Evolutionary conservation across 2,113 vertebrate species (phyloP), one percentile per base, ranked within the genome.

Genomic region (Chloropsis hardwickii): DNA sequence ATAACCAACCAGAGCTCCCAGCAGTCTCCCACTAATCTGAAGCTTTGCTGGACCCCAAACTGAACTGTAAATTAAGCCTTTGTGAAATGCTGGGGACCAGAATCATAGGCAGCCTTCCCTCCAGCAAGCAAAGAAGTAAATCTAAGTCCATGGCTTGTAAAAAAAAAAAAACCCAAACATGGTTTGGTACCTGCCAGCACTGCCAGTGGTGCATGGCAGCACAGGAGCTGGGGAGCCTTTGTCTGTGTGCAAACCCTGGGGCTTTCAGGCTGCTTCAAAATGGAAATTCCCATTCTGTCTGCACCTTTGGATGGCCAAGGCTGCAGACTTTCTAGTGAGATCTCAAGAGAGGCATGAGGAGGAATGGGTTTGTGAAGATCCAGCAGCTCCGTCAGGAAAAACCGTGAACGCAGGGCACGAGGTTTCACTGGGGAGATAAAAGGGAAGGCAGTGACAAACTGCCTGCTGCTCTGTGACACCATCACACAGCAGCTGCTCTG

Each of bases 371-470:
- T 70, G 33, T 51, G 57, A 85, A 40, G 57, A 74, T 47, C 42
- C 47, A 51, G 56, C 60, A 70, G 40, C 31, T 37, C 53, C 5
- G 4, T 45, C 33, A 44, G 61, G 61, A 51, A 60, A 69, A 81
- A 4, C 48, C 0, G 1, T 7, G 27, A 13, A 4, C 1, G 5
- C 17, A 37, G 64, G 1, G 0, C 27, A 2, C 3, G 44, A 65
- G 37, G 16, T 42, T 90, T 61, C 76, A 61, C 39, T 14, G 16
- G 64, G 83, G 72, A 81, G 61, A 70, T 39, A 39, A 69, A 60
- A 76, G 65, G 61, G 67, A 48, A 73, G 74, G 56, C 64, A 53
- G 84, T 12, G 81, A 81, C 64, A 83, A 74, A 56, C 1, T 76
- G n/a, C 39, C 67, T 65, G 66, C 45, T 82, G 62, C 19, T 37